These are phyloP conservation scores for Pachyseris speciosa DNA, from an alignment of 64 coral and sea anemone species.

Conservation along the genomic window DNA sequence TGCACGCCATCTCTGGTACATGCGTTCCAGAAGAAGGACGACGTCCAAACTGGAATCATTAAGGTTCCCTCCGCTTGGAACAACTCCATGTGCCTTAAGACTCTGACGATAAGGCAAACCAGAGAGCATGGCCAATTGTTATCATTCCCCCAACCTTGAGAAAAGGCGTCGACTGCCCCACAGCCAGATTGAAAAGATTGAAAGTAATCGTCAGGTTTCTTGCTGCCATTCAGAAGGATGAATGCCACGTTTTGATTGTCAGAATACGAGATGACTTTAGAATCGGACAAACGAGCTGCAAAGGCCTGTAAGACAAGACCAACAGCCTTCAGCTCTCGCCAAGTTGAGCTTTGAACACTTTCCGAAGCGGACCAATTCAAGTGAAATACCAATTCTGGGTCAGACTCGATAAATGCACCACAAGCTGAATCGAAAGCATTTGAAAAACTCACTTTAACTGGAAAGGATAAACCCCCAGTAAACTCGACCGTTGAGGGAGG, in stretches of 20 bases:
- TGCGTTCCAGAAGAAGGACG: constrained; percentile 56
- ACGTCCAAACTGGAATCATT: constrained; percentile 28
- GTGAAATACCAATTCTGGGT: constrained; percentile 25
- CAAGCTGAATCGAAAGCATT: constrained; percentile 34
- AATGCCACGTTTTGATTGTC: constrained; percentile 5
- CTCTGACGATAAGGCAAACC: constrained; percentile 6
- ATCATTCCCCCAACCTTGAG: constrained; percentile 40
- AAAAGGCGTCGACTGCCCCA: constrained; percentile 54
- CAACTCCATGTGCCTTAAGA: constrained; percentile 41
- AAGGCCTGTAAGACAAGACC: neutral
- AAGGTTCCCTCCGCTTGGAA: neutral
- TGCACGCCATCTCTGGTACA: constrained; percentile 22
- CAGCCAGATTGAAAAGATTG: constrained; percentile 40
- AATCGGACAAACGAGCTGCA: neutral
- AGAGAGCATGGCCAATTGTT: constrained; percentile 52
- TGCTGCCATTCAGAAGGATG: constrained; percentile 42
- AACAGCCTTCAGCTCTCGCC: constrained; percentile 48
- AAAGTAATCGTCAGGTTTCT: constrained; percentile 36
- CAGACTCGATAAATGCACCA: constrained; percentile 5
- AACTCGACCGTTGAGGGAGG: constrained; percentile 4
- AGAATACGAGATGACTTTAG: constrained; percentile 54
- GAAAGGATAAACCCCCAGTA: constrained; percentile 17
- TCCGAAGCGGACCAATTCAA: constrained; percentile 38
- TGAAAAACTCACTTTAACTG: constrained; percentile 40
- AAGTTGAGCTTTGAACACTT: constrained; percentile 46